Conservation (phyloP, 2,113 vertebrate species). For the Paracyprichromis sp. region DNA sequence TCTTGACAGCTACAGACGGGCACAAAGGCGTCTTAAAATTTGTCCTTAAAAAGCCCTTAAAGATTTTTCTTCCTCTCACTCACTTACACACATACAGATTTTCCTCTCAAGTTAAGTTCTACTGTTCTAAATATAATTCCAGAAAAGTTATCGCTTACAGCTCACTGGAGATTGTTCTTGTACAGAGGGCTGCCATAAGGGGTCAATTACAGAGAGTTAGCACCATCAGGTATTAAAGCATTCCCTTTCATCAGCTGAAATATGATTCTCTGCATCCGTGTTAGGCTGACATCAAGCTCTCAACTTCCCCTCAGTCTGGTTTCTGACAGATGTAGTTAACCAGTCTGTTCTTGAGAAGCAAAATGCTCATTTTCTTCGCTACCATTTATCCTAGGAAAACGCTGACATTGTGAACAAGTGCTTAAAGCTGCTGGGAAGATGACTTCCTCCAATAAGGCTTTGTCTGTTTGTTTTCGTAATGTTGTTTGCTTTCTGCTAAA, state of each 20-base stretch:
- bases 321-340: constrained; percentile 40
- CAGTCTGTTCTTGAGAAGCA: constrained; percentile 8
- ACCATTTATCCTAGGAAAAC: background rate
- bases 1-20: background rate
- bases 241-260: constrained; percentile 42
- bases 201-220: constrained; percentile 51
- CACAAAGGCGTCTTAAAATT: background rate
- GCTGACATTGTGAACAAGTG: background rate
- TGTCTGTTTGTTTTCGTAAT: background rate
- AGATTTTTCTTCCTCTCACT: background rate
- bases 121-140: background rate
- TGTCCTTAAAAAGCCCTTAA: background rate
- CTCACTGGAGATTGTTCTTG: constrained; percentile 10
- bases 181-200: constrained; percentile 32
- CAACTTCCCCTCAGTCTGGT: constrained; percentile 1
- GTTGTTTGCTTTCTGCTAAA: background rate
- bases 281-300: constrained; percentile 25
- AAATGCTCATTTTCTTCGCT: constrained; percentile 14
- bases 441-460: background rate
- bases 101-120: background rate
- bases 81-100: background rate
- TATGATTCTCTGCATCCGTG: background rate
- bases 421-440: background rate
- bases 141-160: constrained; percentile 10
- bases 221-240: constrained; percentile 42